Evolutionary conservation across 2,888 invertebrate species (phyloP).

Genomic region (Mimumesa dahlbomi): DNA sequence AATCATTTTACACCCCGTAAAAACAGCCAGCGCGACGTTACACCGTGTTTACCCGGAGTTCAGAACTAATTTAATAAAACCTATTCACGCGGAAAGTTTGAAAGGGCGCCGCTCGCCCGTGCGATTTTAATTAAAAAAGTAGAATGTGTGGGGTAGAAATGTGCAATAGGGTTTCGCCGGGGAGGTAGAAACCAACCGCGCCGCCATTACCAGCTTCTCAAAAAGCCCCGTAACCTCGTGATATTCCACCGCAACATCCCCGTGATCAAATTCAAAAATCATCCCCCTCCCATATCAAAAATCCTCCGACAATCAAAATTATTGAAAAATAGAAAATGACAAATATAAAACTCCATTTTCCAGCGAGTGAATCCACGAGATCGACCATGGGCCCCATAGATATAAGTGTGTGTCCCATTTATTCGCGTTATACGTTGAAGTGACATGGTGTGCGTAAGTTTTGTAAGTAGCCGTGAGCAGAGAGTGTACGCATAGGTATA

Average conservation of each 20-base stretch:
- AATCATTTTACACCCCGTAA: neutral
- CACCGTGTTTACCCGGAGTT: slow-evolving; percentile 38
- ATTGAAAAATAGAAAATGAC: neutral
- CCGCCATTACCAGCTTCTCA: neutral
- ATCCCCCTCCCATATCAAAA: no score
- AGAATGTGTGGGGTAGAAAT: slow-evolving; percentile 36
- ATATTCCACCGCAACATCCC: neutral
- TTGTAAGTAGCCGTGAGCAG: slow-evolving; percentile 51
- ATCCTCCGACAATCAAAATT: no score
- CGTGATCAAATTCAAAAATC: neutral
- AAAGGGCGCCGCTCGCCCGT: slow-evolving; percentile 9
- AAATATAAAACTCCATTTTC: no score
- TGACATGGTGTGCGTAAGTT: slow-evolving; percentile 9
- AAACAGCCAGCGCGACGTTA: slow-evolving; percentile 23
- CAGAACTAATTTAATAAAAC: slow-evolving; percentile 53
- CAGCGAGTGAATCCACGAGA: no score
- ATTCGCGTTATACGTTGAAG: no score
- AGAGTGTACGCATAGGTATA: slow-evolving; percentile 63
- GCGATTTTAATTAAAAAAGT: slow-evolving; percentile 70
- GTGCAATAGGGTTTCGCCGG: no score
- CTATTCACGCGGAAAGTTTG: slow-evolving; percentile 44
- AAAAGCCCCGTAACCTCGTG: neutral
- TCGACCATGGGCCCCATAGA: no score
- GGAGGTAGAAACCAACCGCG: slow-evolving; percentile 9
- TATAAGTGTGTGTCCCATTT: no score